These are phyloP conservation scores for Platyrinchus mystaceus DNA, from an alignment of 2,797 vertebrate species.

Conservation along the genomic window DNA sequence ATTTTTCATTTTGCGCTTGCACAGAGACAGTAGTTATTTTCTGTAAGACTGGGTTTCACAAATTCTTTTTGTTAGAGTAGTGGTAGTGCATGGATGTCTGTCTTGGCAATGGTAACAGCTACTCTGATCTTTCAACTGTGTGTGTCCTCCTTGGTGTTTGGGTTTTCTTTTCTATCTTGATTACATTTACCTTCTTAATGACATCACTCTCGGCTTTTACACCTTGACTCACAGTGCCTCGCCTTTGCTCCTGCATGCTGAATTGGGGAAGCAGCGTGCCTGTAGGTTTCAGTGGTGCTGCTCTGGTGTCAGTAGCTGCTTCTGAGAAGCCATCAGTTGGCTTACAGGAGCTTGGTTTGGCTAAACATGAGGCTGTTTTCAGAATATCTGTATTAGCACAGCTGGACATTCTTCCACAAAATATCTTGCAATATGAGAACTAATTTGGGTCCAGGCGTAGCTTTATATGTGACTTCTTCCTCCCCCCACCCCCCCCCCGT, in stretches of 20 bases:
- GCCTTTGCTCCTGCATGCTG: background rate
- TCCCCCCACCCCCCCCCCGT: no score
- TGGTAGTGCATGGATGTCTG: background rate
- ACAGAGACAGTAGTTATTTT: no score
- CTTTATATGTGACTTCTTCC: background rate
- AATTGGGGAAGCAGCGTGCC: background rate
- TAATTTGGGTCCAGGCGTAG: background rate
- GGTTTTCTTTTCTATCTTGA: accelerated
- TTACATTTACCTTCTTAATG: background rate
- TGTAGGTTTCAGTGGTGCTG: background rate
- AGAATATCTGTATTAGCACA: background rate
- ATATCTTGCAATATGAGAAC: background rate
- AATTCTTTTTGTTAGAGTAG: background rate
- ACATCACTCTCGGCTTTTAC: background rate
- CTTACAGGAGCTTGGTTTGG: background rate
- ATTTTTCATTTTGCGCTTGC: no score
- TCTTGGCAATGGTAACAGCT: background rate
- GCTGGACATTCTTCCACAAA: background rate
- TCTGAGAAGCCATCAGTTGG: background rate
- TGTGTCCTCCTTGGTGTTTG: background rate
- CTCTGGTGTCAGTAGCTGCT: background rate
- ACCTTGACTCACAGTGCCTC: background rate
- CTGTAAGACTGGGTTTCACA: background rate
- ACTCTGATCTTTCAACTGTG: background rate
- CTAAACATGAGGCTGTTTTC: background rate